Conservation (phyloP, 2,797 vertebrate genomes). For the Carapus acus region DNA sequence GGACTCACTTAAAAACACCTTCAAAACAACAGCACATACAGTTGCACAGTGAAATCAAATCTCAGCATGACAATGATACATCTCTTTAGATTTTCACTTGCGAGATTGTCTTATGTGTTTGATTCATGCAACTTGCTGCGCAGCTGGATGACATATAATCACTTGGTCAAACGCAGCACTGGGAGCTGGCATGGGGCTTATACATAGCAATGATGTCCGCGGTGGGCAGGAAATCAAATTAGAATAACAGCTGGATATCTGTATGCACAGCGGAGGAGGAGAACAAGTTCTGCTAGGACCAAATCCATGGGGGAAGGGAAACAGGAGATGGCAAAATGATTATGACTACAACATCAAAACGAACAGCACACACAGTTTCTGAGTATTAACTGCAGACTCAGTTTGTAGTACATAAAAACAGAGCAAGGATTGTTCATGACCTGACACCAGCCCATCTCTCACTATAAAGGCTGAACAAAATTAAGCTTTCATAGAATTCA, state of each 20-base stretch:
- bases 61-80: conserved; percentile 7
- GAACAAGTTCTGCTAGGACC: too few species aligned
- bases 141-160: conserved; percentile 13
- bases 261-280: too few species aligned
- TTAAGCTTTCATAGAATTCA: too few species aligned
- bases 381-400: too few species aligned
- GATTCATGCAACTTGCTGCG: conserved; percentile 22
- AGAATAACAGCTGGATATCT: neutral
- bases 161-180: conserved; percentile 8
- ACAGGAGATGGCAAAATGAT: too few species aligned
- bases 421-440: too few species aligned
- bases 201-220: neutral
- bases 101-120: conserved; percentile 15
- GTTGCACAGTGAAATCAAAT: conserved; percentile 12
- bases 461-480: too few species aligned
- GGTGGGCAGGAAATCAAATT: neutral
- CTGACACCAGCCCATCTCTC: too few species aligned
- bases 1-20: neutral
- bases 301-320: neutral
- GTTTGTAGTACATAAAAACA: too few species aligned
- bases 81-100: conserved; percentile 30
- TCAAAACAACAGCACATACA: neutral
- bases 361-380: too few species aligned
- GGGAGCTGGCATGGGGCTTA: conserved; percentile 1
- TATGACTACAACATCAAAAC: too few species aligned